These are phyloP conservation scores for Phortica variegata DNA, from an alignment of 1,140 invertebrate genomes.

Conservation along the genomic window DNA sequence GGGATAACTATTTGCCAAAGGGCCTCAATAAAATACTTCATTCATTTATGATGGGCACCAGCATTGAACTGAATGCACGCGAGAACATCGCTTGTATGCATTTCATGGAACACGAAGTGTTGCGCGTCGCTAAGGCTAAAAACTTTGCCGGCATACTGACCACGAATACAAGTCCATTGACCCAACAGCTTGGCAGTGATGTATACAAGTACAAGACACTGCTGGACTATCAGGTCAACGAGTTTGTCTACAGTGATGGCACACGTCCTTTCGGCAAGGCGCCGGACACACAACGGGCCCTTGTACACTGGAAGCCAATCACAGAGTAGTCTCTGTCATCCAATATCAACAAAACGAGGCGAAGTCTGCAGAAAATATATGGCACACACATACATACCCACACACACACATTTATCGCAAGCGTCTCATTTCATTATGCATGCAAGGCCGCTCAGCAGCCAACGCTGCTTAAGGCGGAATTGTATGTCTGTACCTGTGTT, in stretches of 20 bases:
- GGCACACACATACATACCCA: too few relatives aligned
- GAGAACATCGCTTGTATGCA: slow-evolving; percentile 78
- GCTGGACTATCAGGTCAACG: slow-evolving; percentile 77
- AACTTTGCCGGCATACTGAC: slow-evolving; percentile 76
- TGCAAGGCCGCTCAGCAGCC: too few relatives aligned
- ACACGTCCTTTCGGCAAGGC: slow-evolving; percentile 71
- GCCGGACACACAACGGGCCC: slow-evolving; percentile 69
- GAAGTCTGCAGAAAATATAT: slow-evolving; percentile 36
- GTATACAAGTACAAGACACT: slow-evolving; percentile 79
- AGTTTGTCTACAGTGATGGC: slow-evolving; percentile 71
- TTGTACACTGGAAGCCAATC: slow-evolving; percentile 73
- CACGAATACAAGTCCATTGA: slow-evolving; percentile 82
- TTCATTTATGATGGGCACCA: slow-evolving; percentile 84
- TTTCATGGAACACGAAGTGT: slow-evolving; percentile 73
- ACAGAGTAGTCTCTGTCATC: slow-evolving; percentile 19
- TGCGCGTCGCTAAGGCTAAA: slow-evolving; percentile 65
- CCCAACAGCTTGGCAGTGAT: slow-evolving; percentile 75
- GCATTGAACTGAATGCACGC: slow-evolving; percentile 62
- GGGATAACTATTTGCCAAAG: slow-evolving; percentile 64
- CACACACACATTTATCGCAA: too few relatives aligned
- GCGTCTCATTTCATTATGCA: too few relatives aligned
- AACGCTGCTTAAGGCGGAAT: too few relatives aligned
- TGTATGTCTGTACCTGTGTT: slow-evolving; percentile 41
- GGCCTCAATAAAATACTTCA: slow-evolving; percentile 73
- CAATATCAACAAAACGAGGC: not conserved